Conservation (phyloP, 2,888 invertebrate genomes). For the Mimachlamys varia region DNA sequence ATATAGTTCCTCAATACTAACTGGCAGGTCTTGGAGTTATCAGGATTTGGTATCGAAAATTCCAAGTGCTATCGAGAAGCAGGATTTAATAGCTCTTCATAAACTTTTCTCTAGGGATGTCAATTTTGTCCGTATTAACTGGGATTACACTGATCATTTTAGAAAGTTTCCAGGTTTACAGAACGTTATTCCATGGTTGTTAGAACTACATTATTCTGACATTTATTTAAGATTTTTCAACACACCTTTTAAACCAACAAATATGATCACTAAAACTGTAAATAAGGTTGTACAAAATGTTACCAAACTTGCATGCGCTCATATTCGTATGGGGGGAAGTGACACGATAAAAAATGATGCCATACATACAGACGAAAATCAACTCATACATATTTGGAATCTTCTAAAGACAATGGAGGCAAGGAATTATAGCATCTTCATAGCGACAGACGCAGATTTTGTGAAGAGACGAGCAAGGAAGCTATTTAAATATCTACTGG, state of each 20-base stretch:
- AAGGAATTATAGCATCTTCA: neutral
- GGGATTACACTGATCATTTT: neutral
- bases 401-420: neutral
- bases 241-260: neutral
- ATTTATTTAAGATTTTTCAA: neutral
- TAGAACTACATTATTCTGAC: neutral
- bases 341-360: neutral
- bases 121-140: neutral
- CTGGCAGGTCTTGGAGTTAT: neutral
- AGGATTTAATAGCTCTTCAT: neutral
- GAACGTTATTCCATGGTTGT: neutral
- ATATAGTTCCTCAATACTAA: neutral
- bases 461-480: neutral
- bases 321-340: constrained; percentile 28
- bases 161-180: neutral
- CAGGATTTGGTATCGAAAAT: neutral
- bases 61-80: neutral
- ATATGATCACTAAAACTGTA: neutral
- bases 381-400: neutral
- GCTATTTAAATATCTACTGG: neutral
- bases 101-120: neutral
- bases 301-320: neutral
- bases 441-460: neutral
- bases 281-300: neutral
- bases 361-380: neutral